These are phyloP conservation scores for Cheiracanthium punctorium DNA, from an alignment of 2,888 invertebrate genomes.

Conservation along the genomic window DNA sequence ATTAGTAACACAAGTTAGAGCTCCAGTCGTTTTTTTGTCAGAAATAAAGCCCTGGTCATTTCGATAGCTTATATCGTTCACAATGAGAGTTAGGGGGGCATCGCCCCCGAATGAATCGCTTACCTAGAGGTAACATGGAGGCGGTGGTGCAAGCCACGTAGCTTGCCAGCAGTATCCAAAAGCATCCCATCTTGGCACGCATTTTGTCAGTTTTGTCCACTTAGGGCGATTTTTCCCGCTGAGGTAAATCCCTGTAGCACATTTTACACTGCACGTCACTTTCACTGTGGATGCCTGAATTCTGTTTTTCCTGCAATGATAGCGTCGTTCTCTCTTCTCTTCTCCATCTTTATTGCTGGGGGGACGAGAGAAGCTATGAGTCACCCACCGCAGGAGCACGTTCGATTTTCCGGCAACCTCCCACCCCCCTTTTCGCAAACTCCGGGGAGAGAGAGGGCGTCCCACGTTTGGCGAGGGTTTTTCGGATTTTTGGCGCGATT, in stretches of 20 bases:
- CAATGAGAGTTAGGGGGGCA: too few relatives aligned
- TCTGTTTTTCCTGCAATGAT: not conserved
- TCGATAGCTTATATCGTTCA: too few relatives aligned
- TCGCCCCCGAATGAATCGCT: too few relatives aligned
- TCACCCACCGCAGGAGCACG: not conserved
- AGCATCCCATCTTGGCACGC: not conserved
- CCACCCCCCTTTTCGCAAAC: not conserved
- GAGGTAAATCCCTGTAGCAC: not conserved
- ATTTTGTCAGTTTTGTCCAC: too few relatives aligned
- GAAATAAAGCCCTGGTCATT: too few relatives aligned
- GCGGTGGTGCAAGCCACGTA: not conserved
- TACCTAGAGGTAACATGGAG: not conserved
- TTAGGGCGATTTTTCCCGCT: too few relatives aligned
- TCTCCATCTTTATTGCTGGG: not conserved
- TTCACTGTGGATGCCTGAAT: not conserved
- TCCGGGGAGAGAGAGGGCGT: not conserved
- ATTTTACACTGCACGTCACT: not conserved
- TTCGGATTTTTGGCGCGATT: not conserved
- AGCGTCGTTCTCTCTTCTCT: too few relatives aligned
- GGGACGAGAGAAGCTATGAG: conserved; percentile 1
- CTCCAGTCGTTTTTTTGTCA: too few relatives aligned
- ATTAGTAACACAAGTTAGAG: too few relatives aligned
- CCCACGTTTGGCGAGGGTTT: not conserved
- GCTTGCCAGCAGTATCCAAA: not conserved
- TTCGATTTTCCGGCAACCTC: not conserved